Percentiles rank a stretch among this genome's conserved stretches.
Evolutionary conservation across 92 coral and sea anemone species (phyloP).

Genomic region (Phenganax subtilis): DNA sequence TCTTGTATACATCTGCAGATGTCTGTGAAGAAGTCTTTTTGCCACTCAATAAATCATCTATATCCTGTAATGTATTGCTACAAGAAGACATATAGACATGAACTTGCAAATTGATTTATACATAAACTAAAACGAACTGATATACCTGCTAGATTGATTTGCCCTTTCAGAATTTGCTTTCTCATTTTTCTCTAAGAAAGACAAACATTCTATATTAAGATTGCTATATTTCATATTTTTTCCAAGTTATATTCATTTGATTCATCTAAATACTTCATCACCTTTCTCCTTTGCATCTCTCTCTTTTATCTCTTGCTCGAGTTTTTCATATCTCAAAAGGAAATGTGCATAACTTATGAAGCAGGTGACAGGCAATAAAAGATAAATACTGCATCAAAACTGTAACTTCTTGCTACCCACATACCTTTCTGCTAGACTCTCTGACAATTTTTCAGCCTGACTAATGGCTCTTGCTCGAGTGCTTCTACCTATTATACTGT

Average conservation of each 20-base stretch:
- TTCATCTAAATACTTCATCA: background rate
- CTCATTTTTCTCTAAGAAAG: constrained; percentile 2
- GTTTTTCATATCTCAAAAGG: constrained; percentile 26
- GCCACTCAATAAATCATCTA: constrained; percentile 59
- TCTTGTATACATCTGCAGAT: constrained; percentile 72
- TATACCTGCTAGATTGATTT: background rate
- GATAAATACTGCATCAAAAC: background rate
- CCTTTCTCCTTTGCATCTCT: constrained; percentile 62
- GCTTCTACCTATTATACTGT: constrained; percentile 61
- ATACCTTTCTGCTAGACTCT: constrained; percentile 70
- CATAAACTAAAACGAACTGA: constrained; percentile 2
- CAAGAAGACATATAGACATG: background rate
- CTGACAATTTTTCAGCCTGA: constrained; percentile 61
- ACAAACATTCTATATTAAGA: constrained; percentile 23
- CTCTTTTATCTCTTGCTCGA: constrained; percentile 17
- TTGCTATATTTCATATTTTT: constrained; percentile 7
- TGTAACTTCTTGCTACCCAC: background rate
- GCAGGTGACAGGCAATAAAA: constrained; percentile 46
- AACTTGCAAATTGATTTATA: background rate
- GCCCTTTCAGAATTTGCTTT: background rate
- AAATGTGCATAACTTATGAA: background rate
- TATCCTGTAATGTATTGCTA: constrained; percentile 36
- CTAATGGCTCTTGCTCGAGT: constrained; percentile 57
- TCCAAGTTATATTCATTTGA: background rate
- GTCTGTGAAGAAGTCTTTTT: constrained; percentile 54